A percentile compares a stretch with the other conserved stretches of the same genome.
These are phyloP conservation scores for Pipistrellus kuhlii DNA, from an alignment of 2,797 vertebrate genomes.

Conservation along the genomic window DNA sequence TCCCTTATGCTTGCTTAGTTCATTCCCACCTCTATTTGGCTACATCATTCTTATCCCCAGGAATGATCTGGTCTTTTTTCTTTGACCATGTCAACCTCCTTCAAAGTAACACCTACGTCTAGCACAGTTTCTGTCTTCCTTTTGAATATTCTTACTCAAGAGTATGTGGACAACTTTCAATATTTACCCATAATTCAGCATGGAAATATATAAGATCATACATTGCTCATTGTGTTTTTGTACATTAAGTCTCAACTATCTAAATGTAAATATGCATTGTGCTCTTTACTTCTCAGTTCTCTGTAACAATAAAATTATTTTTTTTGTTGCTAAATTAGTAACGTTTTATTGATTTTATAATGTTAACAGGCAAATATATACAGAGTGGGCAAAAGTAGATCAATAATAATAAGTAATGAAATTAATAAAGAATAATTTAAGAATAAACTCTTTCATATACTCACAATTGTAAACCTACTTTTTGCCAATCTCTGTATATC, in stretches of 20 bases:
- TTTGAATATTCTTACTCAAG: not conserved
- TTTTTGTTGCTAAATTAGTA: not conserved
- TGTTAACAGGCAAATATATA: not conserved
- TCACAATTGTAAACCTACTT: not conserved
- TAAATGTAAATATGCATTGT: not conserved
- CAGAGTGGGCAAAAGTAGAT: not conserved
- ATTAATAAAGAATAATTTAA: not conserved
- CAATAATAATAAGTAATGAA: not conserved
- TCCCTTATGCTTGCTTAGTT: not conserved
- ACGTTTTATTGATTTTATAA: constrained; percentile 19
- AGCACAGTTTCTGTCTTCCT: not conserved
- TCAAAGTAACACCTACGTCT: not conserved
- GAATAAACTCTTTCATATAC: not conserved
- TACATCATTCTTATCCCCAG: not conserved
- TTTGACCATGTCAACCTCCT: not conserved
- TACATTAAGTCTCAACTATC: not conserved
- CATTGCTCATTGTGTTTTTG: not conserved
- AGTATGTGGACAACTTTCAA: not conserved
- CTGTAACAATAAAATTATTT: not conserved
- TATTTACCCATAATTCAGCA: not conserved
- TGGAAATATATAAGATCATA: not conserved
- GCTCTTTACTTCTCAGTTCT: not conserved
- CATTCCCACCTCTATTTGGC: not conserved
- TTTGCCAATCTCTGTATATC: not conserved
- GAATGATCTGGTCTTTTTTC: not conserved